Conservation (phyloP, 2,888 invertebrate genomes). For the Cheilosia soror region DNA sequence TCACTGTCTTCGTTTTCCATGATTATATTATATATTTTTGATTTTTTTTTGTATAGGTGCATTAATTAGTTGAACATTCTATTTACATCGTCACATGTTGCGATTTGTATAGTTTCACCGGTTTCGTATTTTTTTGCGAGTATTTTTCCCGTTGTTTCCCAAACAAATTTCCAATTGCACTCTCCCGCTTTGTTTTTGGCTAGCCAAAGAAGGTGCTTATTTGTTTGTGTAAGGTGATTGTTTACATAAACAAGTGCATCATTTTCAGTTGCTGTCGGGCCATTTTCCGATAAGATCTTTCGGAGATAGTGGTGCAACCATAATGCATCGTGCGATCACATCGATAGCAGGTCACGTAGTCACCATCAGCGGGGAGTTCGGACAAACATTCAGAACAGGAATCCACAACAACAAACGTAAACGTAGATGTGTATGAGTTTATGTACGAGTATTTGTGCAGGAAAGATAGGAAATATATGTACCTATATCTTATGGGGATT, state of each 20-base stretch:
- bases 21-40: too few relatives aligned
- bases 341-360: not conserved
- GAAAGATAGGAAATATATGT: too few relatives aligned
- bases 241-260: slow-evolving; percentile 2
- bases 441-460: too few relatives aligned
- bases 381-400: not conserved
- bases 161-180: too few relatives aligned
- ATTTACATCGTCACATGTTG: too few relatives aligned
- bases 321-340: not conserved
- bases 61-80: too few relatives aligned
- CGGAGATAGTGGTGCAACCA: not conserved
- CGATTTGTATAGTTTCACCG: not conserved
- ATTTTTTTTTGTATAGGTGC: too few relatives aligned
- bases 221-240: slow-evolving; percentile 11
- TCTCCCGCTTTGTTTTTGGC: slow-evolving; percentile 5
- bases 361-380: not conserved
- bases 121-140: not conserved
- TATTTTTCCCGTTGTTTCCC: slow-evolving; percentile 16
- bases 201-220: slow-evolving; percentile 9
- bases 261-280: not conserved
- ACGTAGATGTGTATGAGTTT: too few relatives aligned
- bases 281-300: not conserved
- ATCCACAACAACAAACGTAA: too few relatives aligned
- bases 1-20: too few relatives aligned
- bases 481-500: too few relatives aligned